A percentile compares a stretch with the other conserved stretches of the same genome.
Conservation (phyloP, 2,797 vertebrate genomes). For the Pangasius larnaudii region DNA sequence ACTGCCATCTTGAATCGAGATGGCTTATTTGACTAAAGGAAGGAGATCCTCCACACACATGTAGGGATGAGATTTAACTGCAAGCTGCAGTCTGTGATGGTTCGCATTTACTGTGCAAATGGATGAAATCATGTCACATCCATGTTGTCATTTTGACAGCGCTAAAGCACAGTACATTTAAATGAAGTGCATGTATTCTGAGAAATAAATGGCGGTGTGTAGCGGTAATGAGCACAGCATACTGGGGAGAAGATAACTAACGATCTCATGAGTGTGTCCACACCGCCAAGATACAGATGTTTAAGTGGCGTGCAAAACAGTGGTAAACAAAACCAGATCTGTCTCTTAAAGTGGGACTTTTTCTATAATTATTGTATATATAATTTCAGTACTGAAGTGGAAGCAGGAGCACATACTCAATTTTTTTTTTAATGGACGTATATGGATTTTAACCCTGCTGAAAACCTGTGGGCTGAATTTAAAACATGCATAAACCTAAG, state of each 20-base stretch:
- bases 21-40: constrained; percentile 46
- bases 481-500: neutral
- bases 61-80: constrained; percentile 16
- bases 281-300: neutral
- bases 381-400: neutral
- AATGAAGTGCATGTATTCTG: neutral
- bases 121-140: constrained; percentile 2
- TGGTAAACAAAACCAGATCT: neutral
- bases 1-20: constrained; percentile 47
- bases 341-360: neutral
- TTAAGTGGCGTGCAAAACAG: neutral
- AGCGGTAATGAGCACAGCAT: constrained; percentile 22
- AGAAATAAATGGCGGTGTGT: neutral
- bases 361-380: neutral
- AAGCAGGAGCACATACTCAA: neutral
- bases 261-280: neutral
- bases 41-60: constrained; percentile 15
- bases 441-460: neutral
- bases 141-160: constrained; percentile 21
- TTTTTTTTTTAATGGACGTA: neutral
- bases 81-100: constrained; percentile 28
- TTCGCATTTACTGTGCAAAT: constrained; percentile 21
- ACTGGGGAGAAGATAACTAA: constrained; percentile 24
- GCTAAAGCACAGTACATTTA: neutral
- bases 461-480: neutral